Base-by-base conservation (phyloP, 1,140 invertebrate species). In the Diplogasteroides magnus region DNA sequence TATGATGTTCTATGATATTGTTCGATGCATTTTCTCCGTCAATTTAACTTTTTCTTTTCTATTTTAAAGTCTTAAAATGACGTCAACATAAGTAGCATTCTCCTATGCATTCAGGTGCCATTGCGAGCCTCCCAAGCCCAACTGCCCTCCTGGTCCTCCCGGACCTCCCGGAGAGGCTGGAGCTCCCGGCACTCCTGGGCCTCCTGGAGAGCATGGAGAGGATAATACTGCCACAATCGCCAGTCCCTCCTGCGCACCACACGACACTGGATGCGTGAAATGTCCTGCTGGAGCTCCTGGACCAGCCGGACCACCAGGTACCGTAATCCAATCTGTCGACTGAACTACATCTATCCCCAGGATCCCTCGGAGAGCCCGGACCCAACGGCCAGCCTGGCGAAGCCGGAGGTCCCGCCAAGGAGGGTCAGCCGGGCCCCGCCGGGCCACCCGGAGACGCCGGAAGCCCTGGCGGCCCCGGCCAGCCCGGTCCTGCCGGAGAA, bases 41-140 rank as follows among this genome's bases (percentile, higher is more conserved):
- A n/a, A n/a, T n/a, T n/a, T n/a, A n/a, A n/a, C n/a, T n/a, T n/a
- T n/a, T n/a, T n/a, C n/a, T n/a, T n/a, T n/a, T n/a, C n/a, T n/a
- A n/a, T n/a, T n/a, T n/a, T n/a, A n/a, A n/a, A n/a, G n/a, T n/a
- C n/a, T n/a, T n/a, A n/a, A n/a, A n/a, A n/a, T n/a, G n/a, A n/a
- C n/a, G n/a, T n/a, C n/a, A n/a, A n/a, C n/a, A n/a, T n/a, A n/a
- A n/a, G n/a, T n/a, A n/a, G n/a, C n/a, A n/a, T n/a, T n/a, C n/a
- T n/a, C n/a, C n/a, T n/a, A n/a, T n/a, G n/a, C n/a, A n/a, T 19
- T 48, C 37, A 48, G 37, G 73, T 74, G 73, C 73, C 73, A 74
- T 60, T 74, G 73, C 73, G 73, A 74, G 66, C 73, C 73, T 27
- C 32, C 60, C 59, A 74, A 74, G 73, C 73, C 73, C 56, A 57